phyloP scores from a whole-genome alignment of 2,797 vertebrate species.

The Pipistrellus nathusii region DNA sequence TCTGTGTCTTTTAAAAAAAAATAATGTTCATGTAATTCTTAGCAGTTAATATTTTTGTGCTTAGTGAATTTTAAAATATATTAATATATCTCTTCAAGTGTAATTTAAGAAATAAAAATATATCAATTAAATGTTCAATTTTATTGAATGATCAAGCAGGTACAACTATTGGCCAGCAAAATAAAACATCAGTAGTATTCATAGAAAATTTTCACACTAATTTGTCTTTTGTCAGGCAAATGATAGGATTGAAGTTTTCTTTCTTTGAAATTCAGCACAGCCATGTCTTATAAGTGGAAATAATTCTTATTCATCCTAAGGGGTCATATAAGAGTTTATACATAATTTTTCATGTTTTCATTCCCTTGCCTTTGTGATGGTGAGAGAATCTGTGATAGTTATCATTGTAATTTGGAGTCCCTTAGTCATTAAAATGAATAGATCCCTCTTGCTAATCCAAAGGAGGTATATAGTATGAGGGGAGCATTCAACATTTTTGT shows the following conservation, averaged over 20 bases:
- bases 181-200: not conserved
- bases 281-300: not conserved
- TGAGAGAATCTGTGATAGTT: not conserved
- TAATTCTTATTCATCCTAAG: not conserved
- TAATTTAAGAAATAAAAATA: conserved; percentile 33
- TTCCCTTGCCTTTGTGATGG: not conserved
- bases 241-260: not conserved
- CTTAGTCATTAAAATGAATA: not conserved
- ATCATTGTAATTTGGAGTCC: not conserved
- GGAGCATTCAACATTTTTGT: not conserved
- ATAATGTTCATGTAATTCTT: conserved; percentile 17
- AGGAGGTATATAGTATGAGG: not conserved
- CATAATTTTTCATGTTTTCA: not conserved
- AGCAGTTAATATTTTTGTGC: conserved; percentile 40
- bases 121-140: conserved; percentile 24
- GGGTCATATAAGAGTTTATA: not conserved
- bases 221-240: not conserved
- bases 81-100: conserved; percentile 53
- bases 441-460: not conserved
- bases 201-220: not conserved
- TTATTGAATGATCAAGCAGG: not conserved
- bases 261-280: not conserved
- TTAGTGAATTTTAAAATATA: conserved; percentile 47
- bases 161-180: not conserved
- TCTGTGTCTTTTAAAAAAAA: not conserved